Percentiles rank a stretch among this genome's conserved stretches.
Evolutionary conservation across 2,113 vertebrate species (phyloP).

Genomic region (Sigmodon hispidus): DNA sequence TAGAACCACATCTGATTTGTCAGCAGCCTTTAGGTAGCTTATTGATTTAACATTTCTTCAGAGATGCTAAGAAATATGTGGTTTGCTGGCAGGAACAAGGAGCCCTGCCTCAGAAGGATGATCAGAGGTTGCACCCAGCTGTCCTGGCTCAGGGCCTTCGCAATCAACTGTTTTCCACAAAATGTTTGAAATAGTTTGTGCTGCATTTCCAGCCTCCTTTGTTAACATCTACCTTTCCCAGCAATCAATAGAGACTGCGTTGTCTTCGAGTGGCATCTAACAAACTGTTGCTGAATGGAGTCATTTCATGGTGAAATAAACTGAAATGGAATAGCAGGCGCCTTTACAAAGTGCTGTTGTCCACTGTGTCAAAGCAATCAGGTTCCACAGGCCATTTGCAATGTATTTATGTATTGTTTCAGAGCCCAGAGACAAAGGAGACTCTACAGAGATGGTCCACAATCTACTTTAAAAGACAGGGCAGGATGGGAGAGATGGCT

Average conservation of each 20-base stretch:
- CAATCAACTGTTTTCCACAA: constrained; percentile 66
- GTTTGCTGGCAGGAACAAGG: constrained; percentile 57
- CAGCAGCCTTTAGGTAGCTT: constrained; percentile 82
- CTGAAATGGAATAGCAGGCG: constrained; percentile 63
- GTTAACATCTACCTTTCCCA: background rate
- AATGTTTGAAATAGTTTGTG: constrained; percentile 74
- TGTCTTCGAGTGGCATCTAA: constrained; percentile 47
- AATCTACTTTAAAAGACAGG: background rate
- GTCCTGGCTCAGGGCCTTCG: constrained; percentile 60
- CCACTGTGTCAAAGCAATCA: constrained; percentile 69
- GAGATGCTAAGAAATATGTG: constrained; percentile 78
- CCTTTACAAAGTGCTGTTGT: background rate
- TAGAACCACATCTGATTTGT: constrained; percentile 78
- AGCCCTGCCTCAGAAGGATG: constrained; percentile 65
- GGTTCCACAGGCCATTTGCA: constrained; percentile 58
- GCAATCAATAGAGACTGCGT: constrained; percentile 1
- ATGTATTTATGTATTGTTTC: constrained; percentile 71
- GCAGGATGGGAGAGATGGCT: background rate
- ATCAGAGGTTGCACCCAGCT: constrained; percentile 63
- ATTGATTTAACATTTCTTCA: constrained; percentile 86
- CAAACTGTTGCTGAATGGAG: constrained; percentile 61
- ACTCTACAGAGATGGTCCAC: constrained; percentile 37
- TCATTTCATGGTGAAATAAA: constrained; percentile 78
- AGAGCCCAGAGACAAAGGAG: constrained; percentile 69
- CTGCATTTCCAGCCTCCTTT: constrained; percentile 61